These are phyloP conservation scores for Micrastur ruficollis DNA, from an alignment of 2,797 vertebrate species.

Conservation along the genomic window DNA sequence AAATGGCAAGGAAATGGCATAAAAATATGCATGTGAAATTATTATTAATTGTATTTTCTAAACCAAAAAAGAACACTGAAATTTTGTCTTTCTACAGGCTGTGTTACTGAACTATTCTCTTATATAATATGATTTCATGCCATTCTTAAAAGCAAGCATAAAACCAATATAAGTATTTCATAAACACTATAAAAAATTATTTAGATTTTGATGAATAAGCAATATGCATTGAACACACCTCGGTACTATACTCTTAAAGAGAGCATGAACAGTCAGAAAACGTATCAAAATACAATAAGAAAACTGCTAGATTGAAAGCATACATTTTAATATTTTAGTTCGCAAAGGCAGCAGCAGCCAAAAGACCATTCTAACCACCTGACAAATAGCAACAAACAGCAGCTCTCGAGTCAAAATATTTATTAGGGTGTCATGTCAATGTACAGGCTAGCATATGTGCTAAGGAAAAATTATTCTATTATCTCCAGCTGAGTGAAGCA, in stretches of 20 bases:
- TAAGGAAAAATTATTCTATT: slow-evolving; percentile 51
- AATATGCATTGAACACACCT: not conserved
- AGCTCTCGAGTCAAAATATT: slow-evolving; percentile 59
- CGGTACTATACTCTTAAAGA: not conserved
- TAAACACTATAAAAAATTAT: not conserved
- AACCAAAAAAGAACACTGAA: not conserved
- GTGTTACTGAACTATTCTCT: not conserved
- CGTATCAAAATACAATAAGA: not conserved
- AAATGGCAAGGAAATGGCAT: not conserved
- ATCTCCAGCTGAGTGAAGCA: slow-evolving; percentile 7
- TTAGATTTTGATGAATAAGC: not conserved
- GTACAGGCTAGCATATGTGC: slow-evolving; percentile 51
- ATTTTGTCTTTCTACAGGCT: not conserved
- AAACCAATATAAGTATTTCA: not conserved
- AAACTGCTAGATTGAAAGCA: slow-evolving; percentile 27
- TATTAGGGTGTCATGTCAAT: slow-evolving; percentile 58
- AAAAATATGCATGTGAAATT: not conserved
- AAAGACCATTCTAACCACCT: slow-evolving; percentile 46
- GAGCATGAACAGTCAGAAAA: not conserved
- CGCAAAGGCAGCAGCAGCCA: slow-evolving; percentile 16
- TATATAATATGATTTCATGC: not conserved
- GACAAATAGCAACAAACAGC: slow-evolving; percentile 61
- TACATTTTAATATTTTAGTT: slow-evolving; percentile 54
- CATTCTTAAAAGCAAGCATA: not conserved
- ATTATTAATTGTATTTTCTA: not conserved